A percentile compares a stretch with the other conserved stretches of the same genome.
Conservation (phyloP, 2,113 vertebrate genomes). For the Silurus asotus region DNA sequence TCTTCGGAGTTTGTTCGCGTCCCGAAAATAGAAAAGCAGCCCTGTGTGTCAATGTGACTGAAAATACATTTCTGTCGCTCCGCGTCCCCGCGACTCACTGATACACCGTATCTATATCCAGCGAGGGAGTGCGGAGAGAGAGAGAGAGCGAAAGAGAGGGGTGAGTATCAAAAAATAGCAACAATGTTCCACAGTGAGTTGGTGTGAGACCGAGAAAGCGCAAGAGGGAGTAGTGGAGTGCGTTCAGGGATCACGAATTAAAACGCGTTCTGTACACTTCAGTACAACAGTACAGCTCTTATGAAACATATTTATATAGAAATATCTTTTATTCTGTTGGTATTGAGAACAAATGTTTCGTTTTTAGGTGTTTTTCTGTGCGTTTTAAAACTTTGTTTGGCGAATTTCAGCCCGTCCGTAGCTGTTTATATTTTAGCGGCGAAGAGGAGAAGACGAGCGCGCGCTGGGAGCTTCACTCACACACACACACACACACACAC, state of each 20-base stretch:
- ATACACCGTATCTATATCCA: constrained; percentile 76
- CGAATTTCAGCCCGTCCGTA: neutral
- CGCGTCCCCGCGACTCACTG: constrained; percentile 71
- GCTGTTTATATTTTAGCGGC: neutral
- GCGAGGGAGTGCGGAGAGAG: constrained; percentile 69
- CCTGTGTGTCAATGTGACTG: constrained; percentile 74
- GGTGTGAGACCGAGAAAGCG: constrained; percentile 57
- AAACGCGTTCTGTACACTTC: constrained; percentile 16
- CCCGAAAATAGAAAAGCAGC: constrained; percentile 78
- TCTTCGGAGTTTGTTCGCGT: constrained; percentile 79
- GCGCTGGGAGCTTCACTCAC: neutral
- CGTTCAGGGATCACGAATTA: constrained; percentile 54
- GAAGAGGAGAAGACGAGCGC: neutral
- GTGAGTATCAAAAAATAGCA: constrained; percentile 80
- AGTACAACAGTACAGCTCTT: neutral
- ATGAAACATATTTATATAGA: neutral
- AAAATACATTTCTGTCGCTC: constrained; percentile 72
- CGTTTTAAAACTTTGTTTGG: constrained; percentile 21
- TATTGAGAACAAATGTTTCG: neutral
- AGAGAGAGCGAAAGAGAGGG: constrained; percentile 71
- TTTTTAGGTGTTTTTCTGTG: neutral
- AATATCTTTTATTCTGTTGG: neutral
- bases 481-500: too few relatives aligned
- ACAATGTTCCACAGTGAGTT: constrained; percentile 64
- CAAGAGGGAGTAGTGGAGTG: constrained; percentile 71